Conservation (phyloP, 2,113 vertebrate genomes). For the Holacanthus passer region DNA sequence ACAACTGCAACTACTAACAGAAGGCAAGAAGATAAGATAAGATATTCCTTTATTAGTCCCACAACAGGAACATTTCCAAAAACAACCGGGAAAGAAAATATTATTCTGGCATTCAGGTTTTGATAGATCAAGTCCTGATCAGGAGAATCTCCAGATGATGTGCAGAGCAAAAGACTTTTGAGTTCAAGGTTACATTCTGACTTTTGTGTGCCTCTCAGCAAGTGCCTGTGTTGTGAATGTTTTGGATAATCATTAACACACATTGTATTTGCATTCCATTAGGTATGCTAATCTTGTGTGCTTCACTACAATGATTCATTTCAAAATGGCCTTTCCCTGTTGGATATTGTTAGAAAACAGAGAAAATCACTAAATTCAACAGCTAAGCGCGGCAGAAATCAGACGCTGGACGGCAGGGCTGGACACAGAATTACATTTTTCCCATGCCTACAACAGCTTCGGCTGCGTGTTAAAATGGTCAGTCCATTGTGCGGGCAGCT, state of each 20-base stretch:
- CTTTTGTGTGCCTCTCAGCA: slow-evolving; percentile 23
- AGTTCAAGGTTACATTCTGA: slow-evolving; percentile 1
- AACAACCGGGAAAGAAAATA: neutral
- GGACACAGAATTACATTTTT: slow-evolving; percentile 39
- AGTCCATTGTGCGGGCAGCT: slow-evolving; percentile 45
- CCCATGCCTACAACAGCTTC: slow-evolving; percentile 37
- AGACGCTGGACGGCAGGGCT: neutral
- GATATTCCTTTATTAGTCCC: too few relatives aligned
- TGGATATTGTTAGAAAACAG: slow-evolving; percentile 38
- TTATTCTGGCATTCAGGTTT: neutral
- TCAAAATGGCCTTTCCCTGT: slow-evolving; percentile 34
- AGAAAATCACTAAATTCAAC: slow-evolving; percentile 20
- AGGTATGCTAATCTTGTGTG: slow-evolving; percentile 23
- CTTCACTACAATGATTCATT: slow-evolving; percentile 27
- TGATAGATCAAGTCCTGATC: neutral
- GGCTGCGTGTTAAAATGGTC: slow-evolving; percentile 44
- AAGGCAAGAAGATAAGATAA: too few relatives aligned
- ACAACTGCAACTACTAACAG: neutral
- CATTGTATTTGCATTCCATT: slow-evolving; percentile 4
- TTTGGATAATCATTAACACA: slow-evolving; percentile 34
- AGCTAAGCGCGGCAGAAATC: slow-evolving; percentile 16
- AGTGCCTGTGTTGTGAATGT: slow-evolving; percentile 20
- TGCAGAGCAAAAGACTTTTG: neutral
- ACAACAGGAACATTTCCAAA: too few relatives aligned
- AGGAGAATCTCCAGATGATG: slow-evolving; percentile 1